A percentile compares a stretch with the other conserved stretches of the same genome.
Conservation (phyloP, 37 sponge, comb jelly and placozoan genomes). For the Chondrosia reniformis region DNA sequence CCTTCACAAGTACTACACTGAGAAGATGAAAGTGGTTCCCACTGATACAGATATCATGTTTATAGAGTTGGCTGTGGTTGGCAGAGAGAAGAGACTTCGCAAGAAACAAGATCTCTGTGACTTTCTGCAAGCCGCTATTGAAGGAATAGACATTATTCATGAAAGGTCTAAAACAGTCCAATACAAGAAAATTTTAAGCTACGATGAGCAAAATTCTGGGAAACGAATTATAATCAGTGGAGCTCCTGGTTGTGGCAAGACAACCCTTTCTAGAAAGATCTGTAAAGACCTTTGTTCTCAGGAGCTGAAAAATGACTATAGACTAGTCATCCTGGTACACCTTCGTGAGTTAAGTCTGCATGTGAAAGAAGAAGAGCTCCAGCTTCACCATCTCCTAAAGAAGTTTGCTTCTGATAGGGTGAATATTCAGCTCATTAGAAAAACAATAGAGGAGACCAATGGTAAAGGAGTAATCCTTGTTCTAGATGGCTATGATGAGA, state of each 20-base stretch:
- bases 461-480: not conserved
- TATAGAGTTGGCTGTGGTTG: too few relatives aligned
- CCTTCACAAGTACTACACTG: too few relatives aligned
- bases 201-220: too few relatives aligned
- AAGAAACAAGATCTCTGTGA: too few relatives aligned
- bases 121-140: too few relatives aligned
- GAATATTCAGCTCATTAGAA: not conserved
- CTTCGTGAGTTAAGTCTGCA: slow-evolving; percentile 13
- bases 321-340: slow-evolving; percentile 5
- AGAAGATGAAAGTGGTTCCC: too few relatives aligned
- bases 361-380: not conserved
- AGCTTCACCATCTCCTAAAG: not conserved
- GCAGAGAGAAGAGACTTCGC: too few relatives aligned
- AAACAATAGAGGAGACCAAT: not conserved
- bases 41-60: too few relatives aligned
- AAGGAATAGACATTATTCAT: too few relatives aligned
- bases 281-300: not conserved
- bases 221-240: slow-evolving; percentile 6
- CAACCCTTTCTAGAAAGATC: not conserved
- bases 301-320: not conserved
- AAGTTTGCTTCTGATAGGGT: not conserved
- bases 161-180: too few relatives aligned
- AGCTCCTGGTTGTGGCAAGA: slow-evolving; percentile 20
- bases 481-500: slow-evolving; percentile 18
- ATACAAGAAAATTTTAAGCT: too few relatives aligned